Evolutionary conservation across 1,140 invertebrate genomes (phyloP), one percentile per base, ranked within the genome.

Genomic region (Hyphantria cunea): DNA sequence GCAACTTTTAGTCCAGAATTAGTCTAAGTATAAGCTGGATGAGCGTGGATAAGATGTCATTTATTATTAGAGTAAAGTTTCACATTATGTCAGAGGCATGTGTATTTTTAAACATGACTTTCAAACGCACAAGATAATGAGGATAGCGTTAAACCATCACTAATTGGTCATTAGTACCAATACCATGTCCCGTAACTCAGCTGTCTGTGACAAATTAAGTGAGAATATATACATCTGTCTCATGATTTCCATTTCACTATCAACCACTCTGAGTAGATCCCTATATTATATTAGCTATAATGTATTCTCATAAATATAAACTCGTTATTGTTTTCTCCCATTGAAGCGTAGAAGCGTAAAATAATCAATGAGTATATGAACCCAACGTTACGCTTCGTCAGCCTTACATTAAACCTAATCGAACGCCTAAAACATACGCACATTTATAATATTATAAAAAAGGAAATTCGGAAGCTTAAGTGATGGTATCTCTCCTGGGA

Each of bases 401-500:
- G 34, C 11, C 34, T 10, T 10, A 37, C 34, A 10, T 37, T 8
- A 7, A 37, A 31, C n/a, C 17, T 12, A 49, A 49, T n/a, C 47
- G 25, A 3, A 32, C 11, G 6, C 25, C 6, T 0, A 53, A 41
- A 11, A 41, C 3, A 12, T 9, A 34, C 17, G n/a, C n/a, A 7
- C n/a, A n/a, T n/a, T n/a, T n/a, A n/a, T n/a, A n/a, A n/a, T 37
- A 37, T 37, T 11, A 33, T 53, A 41, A 42, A 41, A 53, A 7
- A 8, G 15, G 12, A 41, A 25, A 25, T n/a, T 42, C 25, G 41
- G 11, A 12, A 9, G 37, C 41, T 7, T 9, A 11, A 7, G n/a
- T n/a, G n/a, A n/a, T n/a, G n/a, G 12, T 31, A 8, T 0, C n/a
- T 25, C n/a, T 11, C 13, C 12, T 7, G 0, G 2, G 6, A 50